Evolutionary conservation across 2,888 invertebrate genomes (phyloP).

Genomic region (Cynaeus angustus): DNA sequence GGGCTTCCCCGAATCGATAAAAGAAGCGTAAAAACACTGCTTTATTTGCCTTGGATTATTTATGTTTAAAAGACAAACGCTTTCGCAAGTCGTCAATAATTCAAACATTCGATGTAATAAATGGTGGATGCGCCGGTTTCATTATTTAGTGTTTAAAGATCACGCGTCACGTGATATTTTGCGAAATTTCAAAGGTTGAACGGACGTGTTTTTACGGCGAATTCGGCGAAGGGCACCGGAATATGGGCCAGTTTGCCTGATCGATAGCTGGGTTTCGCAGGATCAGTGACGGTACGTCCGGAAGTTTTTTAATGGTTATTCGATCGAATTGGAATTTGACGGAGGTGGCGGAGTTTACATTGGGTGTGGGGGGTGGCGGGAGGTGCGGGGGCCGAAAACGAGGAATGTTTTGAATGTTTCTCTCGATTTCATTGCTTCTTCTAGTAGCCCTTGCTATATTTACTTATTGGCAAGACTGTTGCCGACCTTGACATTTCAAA

Average conservation of each 20-base stretch:
- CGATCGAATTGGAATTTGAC: not conserved
- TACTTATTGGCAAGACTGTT: no score
- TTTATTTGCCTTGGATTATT: no score
- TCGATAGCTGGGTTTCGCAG: slow-evolving; percentile 52
- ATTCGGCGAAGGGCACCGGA: slow-evolving; percentile 17
- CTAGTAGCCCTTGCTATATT: no score
- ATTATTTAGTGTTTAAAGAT: slow-evolving; percentile 9
- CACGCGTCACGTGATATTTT: slow-evolving; percentile 28
- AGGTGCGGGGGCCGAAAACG: no score
- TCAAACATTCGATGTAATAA: not conserved
- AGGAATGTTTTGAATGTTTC: no score
- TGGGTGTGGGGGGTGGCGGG: no score
- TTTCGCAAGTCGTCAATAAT: not conserved
- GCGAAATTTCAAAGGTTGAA: slow-evolving; percentile 30
- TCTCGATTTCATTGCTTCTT: no score
- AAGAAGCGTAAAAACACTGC: no score
- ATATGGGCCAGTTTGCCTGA: slow-evolving; percentile 60
- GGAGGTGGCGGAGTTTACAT: no score
- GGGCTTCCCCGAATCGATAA: no score
- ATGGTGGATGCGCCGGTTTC: slow-evolving; percentile 45
- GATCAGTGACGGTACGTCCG: slow-evolving; percentile 14
- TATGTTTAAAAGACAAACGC: no score
- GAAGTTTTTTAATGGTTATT: slow-evolving; percentile 2
- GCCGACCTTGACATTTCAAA: no score
- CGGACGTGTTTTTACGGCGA: slow-evolving; percentile 6